Base-by-base conservation (phyloP, 2,113 vertebrate genomes). In the Zeus faber region DNA sequence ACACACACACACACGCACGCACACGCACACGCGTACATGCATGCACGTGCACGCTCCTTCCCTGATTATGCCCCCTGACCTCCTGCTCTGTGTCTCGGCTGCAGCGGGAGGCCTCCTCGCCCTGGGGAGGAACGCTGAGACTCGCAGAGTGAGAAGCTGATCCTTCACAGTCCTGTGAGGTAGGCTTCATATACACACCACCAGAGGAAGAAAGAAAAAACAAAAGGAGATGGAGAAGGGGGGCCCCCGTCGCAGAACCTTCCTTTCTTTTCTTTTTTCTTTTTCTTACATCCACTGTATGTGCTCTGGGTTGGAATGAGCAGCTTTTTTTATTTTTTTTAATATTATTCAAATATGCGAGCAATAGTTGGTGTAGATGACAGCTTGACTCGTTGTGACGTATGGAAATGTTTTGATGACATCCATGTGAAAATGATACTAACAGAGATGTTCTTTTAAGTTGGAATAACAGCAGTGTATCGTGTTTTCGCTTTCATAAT, bases 41-140 rank as follows among this genome's bases (percentile, higher is more conserved):
- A 22, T 43, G 40, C 16, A 40, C 35, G 35, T 37, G 47, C 45
- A 55, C 55, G 67, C 62, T 7, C 63, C 60, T 73, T 74, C 50
- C 54, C 65, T 70, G 67, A 69, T 74, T 80, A 51, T 80, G 76
- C 62, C 70, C 78, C 70, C 35, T 76, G 77, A 81, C 67, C 78
- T 56, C n/a, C 1, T 60, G 69, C 73, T 75, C 70, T 45, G 20
- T 16, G 27, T 49, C 55, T 77, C 22, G 37, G 77, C 59, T 62
- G 67, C 67, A 67, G 33, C 11, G 33, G 54, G 71, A 69, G 77
- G 76, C 69, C 75, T 54, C 22, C 6, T 0, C 1, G 26, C 67
- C 65, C 67, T 18, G 63, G 73, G 73, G 70, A 70, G 49, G 3
- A 51, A 33, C 1, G 31, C 6, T 8, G 11, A 11, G 58, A 59